Percentiles rank a stretch among this genome's conserved stretches.
Conservation (phyloP, 2,888 invertebrate genomes). For the Dexiosoma caninum region DNA sequence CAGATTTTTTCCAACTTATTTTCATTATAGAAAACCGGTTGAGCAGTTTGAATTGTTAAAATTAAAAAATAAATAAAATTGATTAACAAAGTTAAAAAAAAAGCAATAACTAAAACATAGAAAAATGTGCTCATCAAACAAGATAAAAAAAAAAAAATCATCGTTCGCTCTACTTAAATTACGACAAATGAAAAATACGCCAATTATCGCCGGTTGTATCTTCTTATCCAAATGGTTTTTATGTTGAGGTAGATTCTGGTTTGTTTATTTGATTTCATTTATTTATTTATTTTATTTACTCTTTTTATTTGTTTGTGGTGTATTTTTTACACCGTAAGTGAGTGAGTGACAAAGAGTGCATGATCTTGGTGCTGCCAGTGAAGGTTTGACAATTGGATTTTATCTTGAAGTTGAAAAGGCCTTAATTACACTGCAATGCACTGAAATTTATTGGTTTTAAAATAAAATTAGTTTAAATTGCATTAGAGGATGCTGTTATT, state of each 20-base stretch:
- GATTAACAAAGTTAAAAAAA: background rate
- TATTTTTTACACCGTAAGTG: background rate
- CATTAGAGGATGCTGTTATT: background rate
- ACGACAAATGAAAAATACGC: background rate
- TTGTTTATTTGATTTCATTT: slow-evolving; percentile 20
- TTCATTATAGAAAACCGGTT: slow-evolving; percentile 40
- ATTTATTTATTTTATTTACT: background rate
- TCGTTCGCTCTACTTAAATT: slow-evolving; percentile 22
- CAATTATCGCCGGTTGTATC: slow-evolving; percentile 8
- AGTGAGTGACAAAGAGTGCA: background rate
- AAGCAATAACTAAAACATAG: background rate
- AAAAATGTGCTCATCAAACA: slow-evolving; percentile 19
- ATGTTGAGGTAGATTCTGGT: slow-evolving; percentile 64
- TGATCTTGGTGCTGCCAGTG: slow-evolving; percentile 40
- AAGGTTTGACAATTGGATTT: slow-evolving; percentile 42
- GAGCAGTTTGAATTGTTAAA: slow-evolving; percentile 6
- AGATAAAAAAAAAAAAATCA: no score
- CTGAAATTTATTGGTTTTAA: slow-evolving; percentile 53
- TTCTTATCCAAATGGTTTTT: slow-evolving; percentile 57
- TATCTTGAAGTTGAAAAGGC: slow-evolving; percentile 18
- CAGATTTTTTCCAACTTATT: background rate
- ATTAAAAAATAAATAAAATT: no score
- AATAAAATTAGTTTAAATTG: slow-evolving; percentile 42
- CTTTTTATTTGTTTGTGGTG: background rate
- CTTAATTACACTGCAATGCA: slow-evolving; percentile 42